These are phyloP conservation scores for Poecilia velifera DNA, from an alignment of 2,797 vertebrate species.

Conservation along the genomic window DNA sequence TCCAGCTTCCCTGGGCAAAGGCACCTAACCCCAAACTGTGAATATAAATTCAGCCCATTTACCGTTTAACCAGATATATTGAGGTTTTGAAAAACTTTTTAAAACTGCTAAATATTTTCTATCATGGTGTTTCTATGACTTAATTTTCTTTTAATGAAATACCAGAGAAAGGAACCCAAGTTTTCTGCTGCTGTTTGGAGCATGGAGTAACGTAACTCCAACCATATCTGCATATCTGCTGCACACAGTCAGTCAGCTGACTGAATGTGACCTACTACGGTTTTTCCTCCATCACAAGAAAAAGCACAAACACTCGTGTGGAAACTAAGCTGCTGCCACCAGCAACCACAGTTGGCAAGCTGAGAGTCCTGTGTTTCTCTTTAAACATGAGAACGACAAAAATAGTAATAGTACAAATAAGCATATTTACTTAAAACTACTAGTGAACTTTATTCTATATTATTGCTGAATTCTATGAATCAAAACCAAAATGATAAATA, in stretches of 20 bases:
- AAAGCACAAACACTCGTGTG: neutral
- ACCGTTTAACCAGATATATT: neutral
- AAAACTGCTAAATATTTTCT: neutral
- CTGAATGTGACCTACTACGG: neutral
- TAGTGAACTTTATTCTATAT: neutral
- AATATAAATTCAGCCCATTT: too few relatives aligned
- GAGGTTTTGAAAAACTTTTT: neutral
- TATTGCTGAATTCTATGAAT: neutral
- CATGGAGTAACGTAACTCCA: neutral
- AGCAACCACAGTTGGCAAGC: neutral
- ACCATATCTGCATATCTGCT: neutral
- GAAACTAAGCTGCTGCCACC: neutral
- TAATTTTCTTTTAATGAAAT: neutral
- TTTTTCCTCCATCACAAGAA: neutral
- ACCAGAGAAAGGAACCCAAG: neutral
- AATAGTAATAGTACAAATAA: neutral
- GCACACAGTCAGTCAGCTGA: neutral
- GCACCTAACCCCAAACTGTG: too few relatives aligned
- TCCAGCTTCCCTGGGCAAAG: too few relatives aligned
- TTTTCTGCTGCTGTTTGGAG: neutral
- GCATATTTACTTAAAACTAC: neutral
- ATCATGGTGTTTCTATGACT: neutral
- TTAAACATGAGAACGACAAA: neutral
- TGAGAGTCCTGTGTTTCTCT: neutral
- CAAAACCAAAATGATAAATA: neutral